Evolutionary conservation across 2,797 vertebrate genomes (phyloP).

Genomic region (Manis javanica): DNA sequence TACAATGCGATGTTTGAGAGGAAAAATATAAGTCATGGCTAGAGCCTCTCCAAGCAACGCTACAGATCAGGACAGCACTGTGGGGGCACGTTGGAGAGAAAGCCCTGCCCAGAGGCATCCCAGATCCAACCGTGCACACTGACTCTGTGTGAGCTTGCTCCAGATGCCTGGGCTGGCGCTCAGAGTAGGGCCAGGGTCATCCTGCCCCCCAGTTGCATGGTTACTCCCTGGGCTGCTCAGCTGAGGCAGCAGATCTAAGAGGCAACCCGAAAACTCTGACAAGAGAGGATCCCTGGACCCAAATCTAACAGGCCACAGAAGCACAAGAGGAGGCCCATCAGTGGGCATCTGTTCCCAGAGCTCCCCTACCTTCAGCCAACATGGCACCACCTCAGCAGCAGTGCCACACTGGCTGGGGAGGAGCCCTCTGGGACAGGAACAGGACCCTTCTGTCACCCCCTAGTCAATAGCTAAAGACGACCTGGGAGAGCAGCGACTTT

Average conservation of each 20-base stretch:
- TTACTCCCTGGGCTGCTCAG: background rate
- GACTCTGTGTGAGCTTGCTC: background rate
- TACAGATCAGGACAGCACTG: background rate
- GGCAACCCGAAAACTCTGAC: background rate
- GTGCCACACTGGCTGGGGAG: no score
- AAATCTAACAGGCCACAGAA: background rate
- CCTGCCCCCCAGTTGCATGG: background rate
- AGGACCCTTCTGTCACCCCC: background rate
- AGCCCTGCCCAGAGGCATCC: no score
- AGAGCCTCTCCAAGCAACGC: background rate
- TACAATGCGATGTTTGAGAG: background rate
- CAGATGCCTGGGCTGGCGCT: background rate
- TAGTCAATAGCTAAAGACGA: background rate
- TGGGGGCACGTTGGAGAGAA: background rate
- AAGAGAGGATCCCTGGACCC: background rate
- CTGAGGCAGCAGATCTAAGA: background rate
- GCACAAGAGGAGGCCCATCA: background rate
- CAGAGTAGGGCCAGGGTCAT: background rate
- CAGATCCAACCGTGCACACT: background rate
- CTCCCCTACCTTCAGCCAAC: background rate
- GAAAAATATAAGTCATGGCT: background rate
- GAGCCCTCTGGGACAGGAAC: background rate
- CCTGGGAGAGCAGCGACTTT: background rate
- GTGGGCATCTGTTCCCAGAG: background rate
- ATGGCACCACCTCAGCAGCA: accelerated